Conservation (phyloP, 2,888 invertebrate species). For the Adela reaumurella region DNA sequence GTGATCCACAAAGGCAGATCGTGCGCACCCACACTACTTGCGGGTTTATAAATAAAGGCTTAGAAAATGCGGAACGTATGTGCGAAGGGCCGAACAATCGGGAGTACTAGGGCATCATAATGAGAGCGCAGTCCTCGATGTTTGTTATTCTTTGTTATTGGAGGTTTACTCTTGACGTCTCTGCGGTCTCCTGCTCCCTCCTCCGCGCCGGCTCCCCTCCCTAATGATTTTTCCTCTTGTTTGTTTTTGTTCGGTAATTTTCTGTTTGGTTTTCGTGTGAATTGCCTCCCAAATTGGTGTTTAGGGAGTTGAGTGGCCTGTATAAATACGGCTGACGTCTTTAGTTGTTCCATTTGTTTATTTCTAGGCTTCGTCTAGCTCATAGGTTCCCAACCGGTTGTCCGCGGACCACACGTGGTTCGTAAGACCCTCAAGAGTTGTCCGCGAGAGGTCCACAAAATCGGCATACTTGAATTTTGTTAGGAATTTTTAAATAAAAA, state of each 20-base stretch:
- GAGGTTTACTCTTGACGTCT: background rate
- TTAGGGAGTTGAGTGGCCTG: background rate
- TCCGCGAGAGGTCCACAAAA: too few relatives aligned
- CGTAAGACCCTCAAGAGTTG: too few relatives aligned
- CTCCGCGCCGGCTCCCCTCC: slow-evolving; percentile 30
- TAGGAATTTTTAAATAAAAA: too few relatives aligned
- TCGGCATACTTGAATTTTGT: too few relatives aligned
- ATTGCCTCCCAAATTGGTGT: slow-evolving; percentile 24
- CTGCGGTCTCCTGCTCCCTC: slow-evolving; percentile 12
- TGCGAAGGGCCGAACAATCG: background rate
- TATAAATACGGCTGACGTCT: background rate
- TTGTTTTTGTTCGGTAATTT: slow-evolving; percentile 52
- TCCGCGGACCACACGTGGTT: too few relatives aligned
- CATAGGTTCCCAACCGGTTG: too few relatives aligned
- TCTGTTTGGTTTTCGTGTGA: slow-evolving; percentile 48
- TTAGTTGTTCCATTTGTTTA: background rate
- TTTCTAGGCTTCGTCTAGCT: background rate
- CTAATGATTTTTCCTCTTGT: slow-evolving; percentile 49
- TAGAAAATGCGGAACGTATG: background rate
- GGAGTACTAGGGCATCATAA: slow-evolving; percentile 4
- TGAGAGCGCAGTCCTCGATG: slow-evolving; percentile 9
- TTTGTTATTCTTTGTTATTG: slow-evolving; percentile 42
- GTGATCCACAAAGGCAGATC: background rate
- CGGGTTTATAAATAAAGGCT: background rate
- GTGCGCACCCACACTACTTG: background rate